These are phyloP conservation scores for Ptychoptera albimana DNA, from an alignment of 2,888 invertebrate genomes.

Conservation along the genomic window DNA sequence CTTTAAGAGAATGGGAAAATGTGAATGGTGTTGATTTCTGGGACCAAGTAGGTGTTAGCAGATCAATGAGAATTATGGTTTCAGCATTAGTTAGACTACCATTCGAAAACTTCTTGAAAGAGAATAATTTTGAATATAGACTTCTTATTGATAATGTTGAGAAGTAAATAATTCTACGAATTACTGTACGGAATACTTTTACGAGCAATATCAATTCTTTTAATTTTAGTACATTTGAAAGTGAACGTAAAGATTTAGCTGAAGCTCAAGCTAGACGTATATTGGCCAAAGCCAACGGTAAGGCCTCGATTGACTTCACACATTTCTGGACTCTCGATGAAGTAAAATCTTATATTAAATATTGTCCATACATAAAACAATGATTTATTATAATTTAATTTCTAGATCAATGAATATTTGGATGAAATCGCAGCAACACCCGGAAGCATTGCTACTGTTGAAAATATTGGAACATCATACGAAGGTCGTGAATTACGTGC, in stretches of 20 bases:
- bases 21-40: conserved; percentile 5
- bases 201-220: too few species aligned
- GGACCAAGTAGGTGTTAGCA: neutral
- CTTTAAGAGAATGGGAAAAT: conserved; percentile 2
- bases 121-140: neutral
- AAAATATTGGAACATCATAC: conserved; percentile 39
- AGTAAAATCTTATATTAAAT: too few species aligned
- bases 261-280: too few species aligned
- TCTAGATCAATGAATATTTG: conserved; percentile 34
- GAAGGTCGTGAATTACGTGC: conserved; percentile 41
- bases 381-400: too few species aligned
- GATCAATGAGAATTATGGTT: conserved; percentile 4
- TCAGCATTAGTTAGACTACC: neutral
- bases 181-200: too few species aligned
- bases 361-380: too few species aligned
- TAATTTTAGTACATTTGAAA: too few species aligned
- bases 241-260: too few species aligned
- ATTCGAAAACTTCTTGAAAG: neutral
- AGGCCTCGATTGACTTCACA: too few species aligned
- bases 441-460: conserved; percentile 35
- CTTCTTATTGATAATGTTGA: conserved; percentile 3
- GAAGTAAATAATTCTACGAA: too few species aligned
- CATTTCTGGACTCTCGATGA: too few species aligned
- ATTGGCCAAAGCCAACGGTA: too few species aligned
- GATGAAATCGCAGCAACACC: conserved; percentile 31